Base-by-base conservation (phyloP, 2,113 vertebrate species). In the Vulpes lagopus region DNA sequence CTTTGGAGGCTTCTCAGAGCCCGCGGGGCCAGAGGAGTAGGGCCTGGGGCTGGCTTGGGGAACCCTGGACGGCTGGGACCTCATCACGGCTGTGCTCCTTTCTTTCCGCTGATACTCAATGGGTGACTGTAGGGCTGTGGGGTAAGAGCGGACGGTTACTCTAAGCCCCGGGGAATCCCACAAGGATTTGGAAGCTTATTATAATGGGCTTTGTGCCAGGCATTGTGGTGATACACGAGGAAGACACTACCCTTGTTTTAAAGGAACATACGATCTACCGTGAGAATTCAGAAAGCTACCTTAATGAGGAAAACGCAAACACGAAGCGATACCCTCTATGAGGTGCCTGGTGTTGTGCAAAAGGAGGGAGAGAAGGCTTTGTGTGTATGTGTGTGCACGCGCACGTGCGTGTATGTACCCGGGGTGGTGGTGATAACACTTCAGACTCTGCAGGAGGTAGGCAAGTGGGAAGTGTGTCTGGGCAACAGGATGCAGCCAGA, bases 61-160 rank as follows among this genome's bases (percentile, higher is more conserved):
- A 57, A 96, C 96, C 98, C 99, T 96, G 64, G 98, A 7, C 0
- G 99, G 98, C 95, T 99, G 99, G 81, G 99, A 99, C 89, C 99
- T 99, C 98, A 99, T 99, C 94, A 99, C 98, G 8, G 99, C 98
- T 89, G 99, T 98, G 98, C 98, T 96, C 96, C 97, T 98, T 83
- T 99, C 99, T 97, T 99, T 99, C 98, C 99, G 99, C 80, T 99
- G 99, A 97, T 99, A 99, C 98, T 99, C 99, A 22, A 99, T 99
- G 79, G 99, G 99, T 6, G 99, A 99, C 98, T 99, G 99, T 0
- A 99, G 99, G 17, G 99, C 99, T 99, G 97, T 60, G 97, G 97
- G 85, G 95, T 30, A 96, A 96, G 60, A 81, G 32, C 0, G 51
- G 67, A 11, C 0, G 3, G 32, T 97, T 71, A 91, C 30, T 79